Percentiles rank a stretch among this genome's conserved stretches.
phyloP scores from a whole-genome alignment of 2,888 invertebrate species.

The Aspidiotus rigidus region DNA sequence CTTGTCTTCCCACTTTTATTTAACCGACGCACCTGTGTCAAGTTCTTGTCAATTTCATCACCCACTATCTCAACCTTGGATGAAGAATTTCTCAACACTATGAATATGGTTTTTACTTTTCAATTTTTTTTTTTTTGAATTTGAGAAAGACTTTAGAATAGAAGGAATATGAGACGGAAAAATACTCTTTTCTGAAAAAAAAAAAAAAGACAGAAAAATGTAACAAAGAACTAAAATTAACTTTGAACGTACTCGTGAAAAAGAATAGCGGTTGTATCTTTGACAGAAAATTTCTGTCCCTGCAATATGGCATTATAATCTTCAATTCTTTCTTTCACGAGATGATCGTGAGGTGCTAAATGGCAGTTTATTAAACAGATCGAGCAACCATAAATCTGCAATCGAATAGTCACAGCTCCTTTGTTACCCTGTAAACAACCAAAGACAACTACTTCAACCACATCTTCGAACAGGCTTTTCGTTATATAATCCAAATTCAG shows the following conservation, averaged over 20 bases:
- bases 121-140: no score
- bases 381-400: constrained; percentile 80
- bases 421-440: constrained; percentile 72
- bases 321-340: constrained; percentile 70
- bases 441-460: no score
- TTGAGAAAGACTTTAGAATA: constrained; percentile 6
- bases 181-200: no score
- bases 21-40: no score
- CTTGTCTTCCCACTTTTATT: no score
- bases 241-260: constrained; percentile 71
- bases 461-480: no score
- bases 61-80: no score
- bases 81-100: no score
- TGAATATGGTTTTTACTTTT: no score
- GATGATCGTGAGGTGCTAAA: constrained; percentile 78
- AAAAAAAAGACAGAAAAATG: not conserved
- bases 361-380: constrained; percentile 83
- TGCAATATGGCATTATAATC: constrained; percentile 82
- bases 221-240: not conserved
- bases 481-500: no score
- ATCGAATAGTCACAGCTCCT: constrained; percentile 80
- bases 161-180: not conserved
- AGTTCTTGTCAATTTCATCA: no score
- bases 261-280: constrained; percentile 70
- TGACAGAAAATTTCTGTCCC: constrained; percentile 65